Evolutionary conservation across 1,140 invertebrate species (phyloP).

Genomic region (Tyrophagus putrescentiae): DNA sequence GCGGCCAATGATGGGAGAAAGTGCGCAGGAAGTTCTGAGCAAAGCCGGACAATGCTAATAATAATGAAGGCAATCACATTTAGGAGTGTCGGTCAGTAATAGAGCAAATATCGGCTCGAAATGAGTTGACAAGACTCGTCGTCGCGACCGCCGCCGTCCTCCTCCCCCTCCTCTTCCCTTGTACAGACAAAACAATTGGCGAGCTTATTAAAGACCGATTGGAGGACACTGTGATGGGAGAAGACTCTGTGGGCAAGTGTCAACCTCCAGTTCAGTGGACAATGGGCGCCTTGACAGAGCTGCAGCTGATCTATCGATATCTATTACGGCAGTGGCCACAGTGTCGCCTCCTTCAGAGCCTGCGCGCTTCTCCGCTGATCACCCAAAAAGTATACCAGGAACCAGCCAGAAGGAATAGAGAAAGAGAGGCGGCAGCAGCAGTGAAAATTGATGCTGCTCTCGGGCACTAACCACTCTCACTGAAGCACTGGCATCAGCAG

Average conservation of each 20-base stretch:
- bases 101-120: slow-evolving; percentile 2
- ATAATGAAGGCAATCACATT: slow-evolving; percentile 13
- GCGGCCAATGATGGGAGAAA: slow-evolving; percentile 5
- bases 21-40: background rate
- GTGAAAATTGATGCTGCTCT: too few species aligned
- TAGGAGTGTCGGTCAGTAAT: background rate
- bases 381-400: too few species aligned
- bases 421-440: too few species aligned
- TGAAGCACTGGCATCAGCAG: too few species aligned
- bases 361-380: too few species aligned
- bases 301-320: background rate
- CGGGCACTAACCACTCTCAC: too few species aligned
- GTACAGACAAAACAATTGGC: slow-evolving; percentile 11
- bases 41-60: background rate
- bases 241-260: background rate
- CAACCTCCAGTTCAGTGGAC: background rate
- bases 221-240: background rate
- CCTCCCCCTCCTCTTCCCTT: too few species aligned
- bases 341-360: too few species aligned
- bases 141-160: too few species aligned
- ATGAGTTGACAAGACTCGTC: slow-evolving; percentile 1
- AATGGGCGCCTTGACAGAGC: background rate
- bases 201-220: slow-evolving; percentile 13
- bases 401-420: too few species aligned
- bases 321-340: too few species aligned